phyloP scores from a whole-genome alignment of 2,888 invertebrate genomes.

The Xestobium rufovillosum region DNA sequence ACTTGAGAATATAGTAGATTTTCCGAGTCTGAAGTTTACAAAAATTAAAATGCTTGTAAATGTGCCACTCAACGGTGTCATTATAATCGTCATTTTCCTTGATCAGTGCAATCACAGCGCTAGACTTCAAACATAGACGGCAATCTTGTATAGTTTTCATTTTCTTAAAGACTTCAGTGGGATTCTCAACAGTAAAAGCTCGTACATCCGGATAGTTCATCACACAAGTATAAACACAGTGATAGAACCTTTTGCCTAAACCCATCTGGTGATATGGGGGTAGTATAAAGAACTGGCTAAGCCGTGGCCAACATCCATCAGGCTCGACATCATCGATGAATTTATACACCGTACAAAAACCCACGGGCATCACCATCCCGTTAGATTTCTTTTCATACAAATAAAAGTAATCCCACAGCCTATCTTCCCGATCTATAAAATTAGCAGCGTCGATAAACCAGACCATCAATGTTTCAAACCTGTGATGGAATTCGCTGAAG shows the following conservation, averaged over 20 bases:
- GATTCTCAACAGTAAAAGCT: constrained; percentile 74
- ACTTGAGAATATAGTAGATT: too few relatives aligned
- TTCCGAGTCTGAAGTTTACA: too few relatives aligned
- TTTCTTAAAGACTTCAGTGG: constrained; percentile 82
- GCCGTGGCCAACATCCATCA: constrained; percentile 73
- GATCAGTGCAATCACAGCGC: too few relatives aligned
- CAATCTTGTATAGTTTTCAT: constrained; percentile 60
- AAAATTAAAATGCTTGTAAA: too few relatives aligned
- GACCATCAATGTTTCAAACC: constrained; percentile 83
- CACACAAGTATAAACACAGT: constrained; percentile 24
- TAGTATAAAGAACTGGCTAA: constrained; percentile 86
- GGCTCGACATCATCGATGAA: constrained; percentile 97
- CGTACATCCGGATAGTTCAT: background rate
- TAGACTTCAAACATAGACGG: too few relatives aligned
- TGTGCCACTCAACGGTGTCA: too few relatives aligned
- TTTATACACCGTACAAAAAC: constrained; percentile 86
- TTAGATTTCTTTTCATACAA: too few relatives aligned
- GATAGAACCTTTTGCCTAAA: constrained; percentile 71
- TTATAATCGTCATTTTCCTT: too few relatives aligned
- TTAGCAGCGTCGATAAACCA: constrained; percentile 97
- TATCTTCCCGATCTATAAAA: constrained; percentile 87
- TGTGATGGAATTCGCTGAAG: constrained; percentile 71
- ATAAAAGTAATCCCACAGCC: constrained; percentile 82
- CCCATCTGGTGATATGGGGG: constrained; percentile 88
- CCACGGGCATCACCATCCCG: constrained; percentile 79